Conservation (phyloP, 2,113 vertebrate species). For the Plotosus lineatus region DNA sequence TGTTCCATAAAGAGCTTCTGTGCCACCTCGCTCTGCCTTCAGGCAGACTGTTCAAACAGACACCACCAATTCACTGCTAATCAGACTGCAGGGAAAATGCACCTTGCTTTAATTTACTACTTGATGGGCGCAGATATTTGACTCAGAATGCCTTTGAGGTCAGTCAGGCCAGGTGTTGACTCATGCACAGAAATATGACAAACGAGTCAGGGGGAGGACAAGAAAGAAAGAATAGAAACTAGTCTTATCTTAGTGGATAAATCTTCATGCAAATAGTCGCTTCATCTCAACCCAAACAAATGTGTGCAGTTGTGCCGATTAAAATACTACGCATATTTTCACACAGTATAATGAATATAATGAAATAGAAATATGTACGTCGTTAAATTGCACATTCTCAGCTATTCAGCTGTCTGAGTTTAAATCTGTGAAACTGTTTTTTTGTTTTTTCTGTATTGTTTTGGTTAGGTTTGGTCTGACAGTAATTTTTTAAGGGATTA, state of each 20-base stretch:
- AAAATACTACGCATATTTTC: not conserved
- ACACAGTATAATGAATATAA: not conserved
- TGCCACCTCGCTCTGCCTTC: conserved; percentile 45
- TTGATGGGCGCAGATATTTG: conserved; percentile 61
- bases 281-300: conserved; percentile 23
- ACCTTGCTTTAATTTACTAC: conserved; percentile 72
- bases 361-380: not conserved
- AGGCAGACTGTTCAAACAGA: conserved; percentile 62
- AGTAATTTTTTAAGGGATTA: too few species aligned
- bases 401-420: not conserved
- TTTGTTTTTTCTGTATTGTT: not conserved
- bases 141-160: conserved; percentile 57
- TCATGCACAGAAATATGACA: conserved; percentile 50
- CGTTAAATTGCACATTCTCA: not conserved
- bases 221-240: conserved; percentile 12
- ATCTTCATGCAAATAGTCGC: conserved; percentile 4
- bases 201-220: not conserved
- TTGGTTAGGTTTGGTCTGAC: not conserved
- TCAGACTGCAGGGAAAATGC: conserved; percentile 75
- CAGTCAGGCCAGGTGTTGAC: conserved; percentile 61
- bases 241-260: not conserved
- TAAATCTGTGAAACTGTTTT: not conserved
- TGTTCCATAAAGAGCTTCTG: conserved; percentile 39
- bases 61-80: conserved; percentile 67
- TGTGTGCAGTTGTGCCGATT: conserved; percentile 19